Evolutionary conservation across 2,113 vertebrate species (phyloP).

Genomic region (Passer domesticus): DNA sequence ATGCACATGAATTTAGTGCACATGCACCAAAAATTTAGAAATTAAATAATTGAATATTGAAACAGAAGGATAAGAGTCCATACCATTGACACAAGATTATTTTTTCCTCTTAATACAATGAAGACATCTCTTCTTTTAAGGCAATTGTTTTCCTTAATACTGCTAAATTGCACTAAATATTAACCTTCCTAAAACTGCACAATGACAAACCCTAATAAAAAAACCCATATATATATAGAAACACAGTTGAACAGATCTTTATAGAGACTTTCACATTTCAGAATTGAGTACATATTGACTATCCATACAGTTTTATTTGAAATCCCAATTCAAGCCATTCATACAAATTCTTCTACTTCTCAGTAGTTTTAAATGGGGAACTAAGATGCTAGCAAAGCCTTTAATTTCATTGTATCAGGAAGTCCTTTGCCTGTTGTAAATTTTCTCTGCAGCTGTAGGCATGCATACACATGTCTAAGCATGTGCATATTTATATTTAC

Average conservation of each 20-base stretch:
- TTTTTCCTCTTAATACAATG: not conserved
- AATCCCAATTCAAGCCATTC: not conserved
- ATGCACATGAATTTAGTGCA: not conserved
- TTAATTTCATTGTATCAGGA: not conserved
- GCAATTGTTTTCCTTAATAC: not conserved
- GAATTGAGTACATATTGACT: not conserved
- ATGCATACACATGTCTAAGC: too few relatives aligned
- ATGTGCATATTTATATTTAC: not conserved
- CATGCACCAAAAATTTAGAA: not conserved
- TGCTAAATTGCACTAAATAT: not conserved
- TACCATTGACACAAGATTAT: accelerated
- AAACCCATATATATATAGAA: too few relatives aligned
- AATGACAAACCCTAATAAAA: not conserved
- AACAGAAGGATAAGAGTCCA: not conserved
- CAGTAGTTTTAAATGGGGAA: not conserved
- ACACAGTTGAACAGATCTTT: not conserved
- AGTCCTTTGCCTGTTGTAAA: not conserved
- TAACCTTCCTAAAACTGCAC: not conserved
- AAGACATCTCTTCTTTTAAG: not conserved
- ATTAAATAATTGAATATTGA: not conserved
- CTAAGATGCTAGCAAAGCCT: not conserved
- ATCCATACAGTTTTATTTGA: not conserved
- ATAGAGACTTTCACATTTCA: not conserved
- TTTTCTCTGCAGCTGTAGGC: not conserved
- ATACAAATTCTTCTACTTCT: not conserved